A percentile compares a stretch with the other conserved stretches of the same genome.
These are phyloP conservation scores for Halcyon malimbica DNA, from an alignment of 2,113 vertebrate species.

Conservation along the genomic window DNA sequence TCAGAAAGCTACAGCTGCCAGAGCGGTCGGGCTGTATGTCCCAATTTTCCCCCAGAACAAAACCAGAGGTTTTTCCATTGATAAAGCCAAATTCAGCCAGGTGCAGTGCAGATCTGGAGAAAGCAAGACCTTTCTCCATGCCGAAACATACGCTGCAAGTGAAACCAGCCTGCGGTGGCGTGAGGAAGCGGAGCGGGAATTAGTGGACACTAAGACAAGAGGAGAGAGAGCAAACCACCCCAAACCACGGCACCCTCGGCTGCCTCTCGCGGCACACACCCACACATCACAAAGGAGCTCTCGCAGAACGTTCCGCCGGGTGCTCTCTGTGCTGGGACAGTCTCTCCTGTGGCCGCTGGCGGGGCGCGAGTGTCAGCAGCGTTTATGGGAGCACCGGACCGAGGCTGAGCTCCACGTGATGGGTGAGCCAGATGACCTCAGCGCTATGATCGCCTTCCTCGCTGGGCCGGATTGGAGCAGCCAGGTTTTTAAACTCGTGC, in stretches of 20 bases:
- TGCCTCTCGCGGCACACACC: not conserved
- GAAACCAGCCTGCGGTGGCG: not conserved
- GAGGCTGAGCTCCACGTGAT: conserved; percentile 93
- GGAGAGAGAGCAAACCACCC: conserved; percentile 31
- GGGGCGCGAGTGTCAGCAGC: not conserved
- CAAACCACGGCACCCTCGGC: conserved; percentile 1
- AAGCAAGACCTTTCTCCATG: not conserved
- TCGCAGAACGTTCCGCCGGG: not conserved
- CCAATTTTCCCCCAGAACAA: not conserved
- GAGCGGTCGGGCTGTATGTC: accelerated
- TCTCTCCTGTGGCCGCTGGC: not conserved
- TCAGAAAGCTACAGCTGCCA: not conserved
- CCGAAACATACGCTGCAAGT: conserved; percentile 1
- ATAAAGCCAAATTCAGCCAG: conserved; percentile 17
- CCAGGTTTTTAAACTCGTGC: conserved; percentile 95
- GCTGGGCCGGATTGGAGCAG: conserved; percentile 84
- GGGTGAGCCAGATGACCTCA: conserved; percentile 93
- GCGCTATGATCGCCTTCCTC: conserved; percentile 83
- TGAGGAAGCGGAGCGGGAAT: conserved; percentile 2
- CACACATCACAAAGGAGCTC: conserved; percentile 52
- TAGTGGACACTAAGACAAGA: conserved; percentile 30
- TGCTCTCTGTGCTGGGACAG: not conserved
- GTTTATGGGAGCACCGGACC: conserved; percentile 87
- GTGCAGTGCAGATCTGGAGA: not conserved
- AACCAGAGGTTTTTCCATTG: not conserved